phyloP scores from a whole-genome alignment of 2,797 vertebrate species.

The Trematomus bernacchii region DNA sequence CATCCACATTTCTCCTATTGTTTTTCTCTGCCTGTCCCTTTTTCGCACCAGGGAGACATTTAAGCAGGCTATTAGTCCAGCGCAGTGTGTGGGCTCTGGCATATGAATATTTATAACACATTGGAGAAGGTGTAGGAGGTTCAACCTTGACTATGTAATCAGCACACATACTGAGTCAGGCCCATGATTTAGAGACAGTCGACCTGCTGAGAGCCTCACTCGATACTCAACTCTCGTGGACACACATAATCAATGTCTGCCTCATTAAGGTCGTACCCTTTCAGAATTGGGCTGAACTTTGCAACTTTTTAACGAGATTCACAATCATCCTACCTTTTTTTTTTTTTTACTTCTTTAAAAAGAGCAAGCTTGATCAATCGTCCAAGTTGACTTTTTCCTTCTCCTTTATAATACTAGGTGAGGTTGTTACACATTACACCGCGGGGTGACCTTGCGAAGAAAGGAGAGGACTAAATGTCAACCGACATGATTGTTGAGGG shows the following conservation, averaged over 20 bases:
- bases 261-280: conserved; percentile 82
- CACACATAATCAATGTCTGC: conserved; percentile 84
- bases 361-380: conserved; percentile 54
- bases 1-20: conserved; percentile 18
- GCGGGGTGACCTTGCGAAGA: conserved; percentile 39
- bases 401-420: conserved; percentile 22
- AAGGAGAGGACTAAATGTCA: conserved; percentile 38
- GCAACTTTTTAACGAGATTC: conserved; percentile 79
- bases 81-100: conserved; percentile 75
- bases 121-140: conserved; percentile 82
- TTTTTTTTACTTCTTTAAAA: conserved; percentile 41
- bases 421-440: conserved; percentile 13
- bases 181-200: conserved; percentile 80
- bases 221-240: conserved; percentile 75
- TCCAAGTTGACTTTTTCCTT: conserved; percentile 20
- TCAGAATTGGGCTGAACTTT: conserved; percentile 77
- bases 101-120: conserved; percentile 87
- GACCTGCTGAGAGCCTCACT: conserved; percentile 76
- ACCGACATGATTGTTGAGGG: conserved; percentile 1
- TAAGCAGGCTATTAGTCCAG: conserved; percentile 77
- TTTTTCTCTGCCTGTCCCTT: conserved; percentile 25
- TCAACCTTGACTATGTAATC: conserved; percentile 86
- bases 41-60: conserved; percentile 67
- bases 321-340: conserved; percentile 43
- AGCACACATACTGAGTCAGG: conserved; percentile 72